Evolutionary conservation across 2,797 vertebrate genomes (phyloP).

Genomic region (Cyprinella venusta): DNA sequence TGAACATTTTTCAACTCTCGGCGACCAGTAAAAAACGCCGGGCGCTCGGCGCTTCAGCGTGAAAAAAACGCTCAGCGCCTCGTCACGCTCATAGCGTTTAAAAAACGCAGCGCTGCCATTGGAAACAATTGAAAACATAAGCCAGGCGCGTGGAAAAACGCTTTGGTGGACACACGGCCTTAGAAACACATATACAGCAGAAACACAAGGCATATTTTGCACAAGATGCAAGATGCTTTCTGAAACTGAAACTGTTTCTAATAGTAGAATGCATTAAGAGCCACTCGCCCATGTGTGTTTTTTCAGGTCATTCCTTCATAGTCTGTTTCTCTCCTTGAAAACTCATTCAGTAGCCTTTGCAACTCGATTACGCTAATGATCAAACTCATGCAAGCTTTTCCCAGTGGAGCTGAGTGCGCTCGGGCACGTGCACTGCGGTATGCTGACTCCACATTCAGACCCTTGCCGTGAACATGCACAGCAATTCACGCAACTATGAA

Average conservation of each 20-base stretch:
- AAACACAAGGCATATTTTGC: not conserved
- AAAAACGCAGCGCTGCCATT: too few species aligned
- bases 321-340: not conserved
- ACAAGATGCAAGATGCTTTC: not conserved
- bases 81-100: too few species aligned
- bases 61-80: too few species aligned
- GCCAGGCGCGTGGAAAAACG: too few species aligned
- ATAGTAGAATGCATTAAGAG: constrained; percentile 24
- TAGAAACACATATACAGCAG: constrained; percentile 5
- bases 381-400: constrained; percentile 7
- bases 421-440: constrained; percentile 3
- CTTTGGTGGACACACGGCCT: too few species aligned
- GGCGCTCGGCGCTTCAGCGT: too few species aligned
- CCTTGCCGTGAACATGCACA: not conserved
- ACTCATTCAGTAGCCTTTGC: not conserved
- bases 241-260: not conserved
- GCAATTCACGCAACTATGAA: not conserved
- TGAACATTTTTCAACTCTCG: too few species aligned
- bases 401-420: constrained; percentile 4
- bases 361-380: constrained; percentile 5
- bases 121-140: too few species aligned
- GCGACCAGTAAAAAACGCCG: too few species aligned
- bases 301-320: not conserved
- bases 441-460: constrained; percentile 37
- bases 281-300: not conserved